These are phyloP conservation scores for Nicator chloris DNA, from an alignment of 2,113 vertebrate species.

Conservation along the genomic window DNA sequence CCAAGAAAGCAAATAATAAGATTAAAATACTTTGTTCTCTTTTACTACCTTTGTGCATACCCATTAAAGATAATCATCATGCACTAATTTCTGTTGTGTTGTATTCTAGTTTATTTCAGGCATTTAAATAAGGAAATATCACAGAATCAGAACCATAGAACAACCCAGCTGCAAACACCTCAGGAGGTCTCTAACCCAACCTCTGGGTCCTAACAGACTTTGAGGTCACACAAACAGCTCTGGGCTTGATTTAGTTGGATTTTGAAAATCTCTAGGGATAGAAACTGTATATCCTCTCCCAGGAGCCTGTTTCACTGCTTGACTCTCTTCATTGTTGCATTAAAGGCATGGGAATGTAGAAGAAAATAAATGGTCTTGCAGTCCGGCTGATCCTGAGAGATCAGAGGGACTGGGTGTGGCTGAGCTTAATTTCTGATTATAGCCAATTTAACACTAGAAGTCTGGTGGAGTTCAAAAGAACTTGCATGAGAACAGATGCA, in stretches of 20 bases:
- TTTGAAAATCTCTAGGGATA: not conserved
- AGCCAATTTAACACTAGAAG: not conserved
- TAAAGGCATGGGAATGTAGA: not conserved
- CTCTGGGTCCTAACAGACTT: not conserved
- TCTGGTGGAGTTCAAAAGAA: not conserved
- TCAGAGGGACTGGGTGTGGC: not conserved
- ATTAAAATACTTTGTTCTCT: not conserved
- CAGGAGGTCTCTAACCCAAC: not conserved
- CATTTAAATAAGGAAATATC: not conserved
- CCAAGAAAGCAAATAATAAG: not conserved
- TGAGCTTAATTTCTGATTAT: not conserved
- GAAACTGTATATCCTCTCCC: not conserved
- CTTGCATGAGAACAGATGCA: accelerated
- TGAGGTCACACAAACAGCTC: not conserved
- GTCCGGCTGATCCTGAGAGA: not conserved
- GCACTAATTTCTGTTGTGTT: not conserved
- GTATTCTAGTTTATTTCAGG: not conserved
- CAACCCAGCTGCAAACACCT: not conserved
- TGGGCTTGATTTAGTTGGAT: not conserved
- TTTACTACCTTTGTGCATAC: not conserved
- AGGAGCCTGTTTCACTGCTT: not conserved
- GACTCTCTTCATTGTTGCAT: not conserved
- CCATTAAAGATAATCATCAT: not conserved
- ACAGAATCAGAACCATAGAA: not conserved
- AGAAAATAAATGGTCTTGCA: not conserved